phyloP scores from a whole-genome alignment of 2,113 vertebrate species.

The Boulengeromyrus knoepffleri region DNA sequence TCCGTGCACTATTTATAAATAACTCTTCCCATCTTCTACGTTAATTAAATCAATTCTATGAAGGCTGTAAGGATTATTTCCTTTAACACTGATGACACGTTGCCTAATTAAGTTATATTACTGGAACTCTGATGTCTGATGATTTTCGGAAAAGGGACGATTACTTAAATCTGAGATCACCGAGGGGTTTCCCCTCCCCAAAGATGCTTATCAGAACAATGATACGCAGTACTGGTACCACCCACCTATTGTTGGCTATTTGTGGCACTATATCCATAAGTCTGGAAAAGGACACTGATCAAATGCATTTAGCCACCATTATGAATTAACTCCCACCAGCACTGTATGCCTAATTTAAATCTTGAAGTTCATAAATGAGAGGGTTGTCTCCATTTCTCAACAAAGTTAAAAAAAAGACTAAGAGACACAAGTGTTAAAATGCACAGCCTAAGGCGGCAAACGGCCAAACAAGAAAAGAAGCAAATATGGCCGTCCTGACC shows the following conservation, averaged over 20 bases:
- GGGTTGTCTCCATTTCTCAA: neutral
- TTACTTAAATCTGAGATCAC: neutral
- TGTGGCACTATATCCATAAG: neutral
- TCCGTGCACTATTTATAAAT: slow-evolving; percentile 35
- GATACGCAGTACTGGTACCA: neutral
- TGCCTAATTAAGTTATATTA: neutral
- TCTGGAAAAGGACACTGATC: neutral
- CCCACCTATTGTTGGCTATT: neutral
- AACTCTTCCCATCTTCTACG: slow-evolving; percentile 30
- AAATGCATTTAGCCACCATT: neutral
- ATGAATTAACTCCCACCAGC: slow-evolving; percentile 11
- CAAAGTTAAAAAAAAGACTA: neutral
- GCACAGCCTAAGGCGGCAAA: neutral
- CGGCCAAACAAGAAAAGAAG: neutral
- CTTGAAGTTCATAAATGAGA: slow-evolving; percentile 8
- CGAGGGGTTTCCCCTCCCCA: neutral
- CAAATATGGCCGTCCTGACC: neutral
- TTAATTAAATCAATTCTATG: slow-evolving; percentile 17
- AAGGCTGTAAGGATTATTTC: neutral
- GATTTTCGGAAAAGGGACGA: neutral
- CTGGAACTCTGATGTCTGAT: neutral
- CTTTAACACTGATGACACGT: neutral
- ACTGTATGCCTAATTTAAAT: neutral
- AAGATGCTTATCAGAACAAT: neutral
- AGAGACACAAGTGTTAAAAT: neutral